Evolutionary conservation across 1,140 invertebrate genomes (phyloP).

Genomic region (Druon quercuslanigerum): DNA sequence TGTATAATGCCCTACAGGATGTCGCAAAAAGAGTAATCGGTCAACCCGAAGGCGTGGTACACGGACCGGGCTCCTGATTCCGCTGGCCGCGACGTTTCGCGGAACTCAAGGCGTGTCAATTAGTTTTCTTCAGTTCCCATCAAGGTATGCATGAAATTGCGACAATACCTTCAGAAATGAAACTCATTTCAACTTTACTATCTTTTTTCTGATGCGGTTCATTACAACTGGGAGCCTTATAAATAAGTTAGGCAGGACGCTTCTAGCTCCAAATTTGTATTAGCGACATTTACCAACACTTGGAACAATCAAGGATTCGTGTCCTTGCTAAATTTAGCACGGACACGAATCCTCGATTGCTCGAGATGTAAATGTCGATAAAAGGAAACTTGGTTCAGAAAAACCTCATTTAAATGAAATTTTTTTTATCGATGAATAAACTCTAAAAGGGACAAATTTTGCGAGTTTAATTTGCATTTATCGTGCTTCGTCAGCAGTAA

Average conservation of each 20-base stretch:
- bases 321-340: too few species aligned
- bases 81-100: slow-evolving; percentile 20
- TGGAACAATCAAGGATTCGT: too few species aligned
- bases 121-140: slow-evolving; percentile 15
- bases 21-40: slow-evolving; percentile 33
- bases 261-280: too few species aligned
- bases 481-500: background rate
- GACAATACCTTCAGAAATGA: background rate
- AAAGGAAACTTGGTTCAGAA: too few species aligned
- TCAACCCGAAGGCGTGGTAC: slow-evolving; percentile 8
- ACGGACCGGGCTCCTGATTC: slow-evolving; percentile 31
- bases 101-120: slow-evolving; percentile 32
- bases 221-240: too few species aligned
- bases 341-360: too few species aligned
- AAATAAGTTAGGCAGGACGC: too few species aligned
- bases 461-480: slow-evolving; percentile 1
- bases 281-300: too few species aligned
- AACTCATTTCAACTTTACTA: background rate
- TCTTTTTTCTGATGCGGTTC: background rate
- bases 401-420: too few species aligned
- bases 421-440: too few species aligned
- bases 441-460: background rate
- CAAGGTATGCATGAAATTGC: background rate
- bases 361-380: too few species aligned
- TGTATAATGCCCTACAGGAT: slow-evolving; percentile 34